Evolutionary conservation across 2,888 invertebrate species (phyloP), one percentile per base, ranked within the genome.

Genomic region (Oxystoma pomonae): DNA sequence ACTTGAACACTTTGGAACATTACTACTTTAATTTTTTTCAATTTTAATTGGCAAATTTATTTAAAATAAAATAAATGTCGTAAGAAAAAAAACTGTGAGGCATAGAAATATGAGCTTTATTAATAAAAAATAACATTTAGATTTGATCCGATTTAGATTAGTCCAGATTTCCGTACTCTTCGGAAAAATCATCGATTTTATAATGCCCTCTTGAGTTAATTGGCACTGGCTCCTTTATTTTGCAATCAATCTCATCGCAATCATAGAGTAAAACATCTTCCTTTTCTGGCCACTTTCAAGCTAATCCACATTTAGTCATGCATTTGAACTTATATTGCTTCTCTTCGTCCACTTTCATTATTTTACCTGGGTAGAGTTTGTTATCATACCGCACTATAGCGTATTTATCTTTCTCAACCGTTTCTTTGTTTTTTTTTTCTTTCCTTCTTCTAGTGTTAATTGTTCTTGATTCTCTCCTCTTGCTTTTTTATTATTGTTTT

Each of bases 171-270:
- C 12, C 3, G 35, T 35, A 3, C 12, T 35, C 35, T 7, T 7
- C 3, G 12, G 12, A 7, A 53, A 53, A 53, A 53, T 53, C n/a
- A n/a, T 53, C n/a, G n/a, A 53, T 18, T 16, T 53, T 53, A 53
- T 9, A 53, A 53, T 53, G n/a, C n/a, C 53, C 53, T 16, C 53
- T 53, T 16, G 53, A 53, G 18, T 53, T 53, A 18, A 53, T 53
- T 53, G 3, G 53, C 53, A 53, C 16, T 53, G 53, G 53, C n/a
- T 53, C 53, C 53, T 53, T 53, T 53, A 53, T 53, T 53, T 53
- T 53, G n/a, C 18, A 53, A 9, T 53, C 18, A 18, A 53, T 53
- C 53, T 53, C 53, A 16, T 53, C 53, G 16, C 3, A 9, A 53
- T 53, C 53, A 16, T 53, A 53, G n/a, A 16, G 16, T 53, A 53